These are phyloP conservation scores for Lepisosteus osseus DNA, from an alignment of 2,113 vertebrate genomes.

Conservation along the genomic window DNA sequence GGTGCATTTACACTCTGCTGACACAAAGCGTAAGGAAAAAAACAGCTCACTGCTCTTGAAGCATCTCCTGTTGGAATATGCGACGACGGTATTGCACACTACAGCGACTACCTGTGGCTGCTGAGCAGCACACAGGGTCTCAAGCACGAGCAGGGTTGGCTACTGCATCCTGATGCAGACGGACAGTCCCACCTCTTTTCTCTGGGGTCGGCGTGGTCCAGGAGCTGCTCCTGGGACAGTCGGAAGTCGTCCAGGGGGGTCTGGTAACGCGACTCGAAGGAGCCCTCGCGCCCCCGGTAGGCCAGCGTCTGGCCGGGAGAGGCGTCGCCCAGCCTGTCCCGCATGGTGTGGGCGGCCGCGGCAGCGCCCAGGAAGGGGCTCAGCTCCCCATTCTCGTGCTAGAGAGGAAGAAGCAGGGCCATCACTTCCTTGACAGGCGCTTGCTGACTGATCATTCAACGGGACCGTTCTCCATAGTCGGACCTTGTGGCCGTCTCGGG, in stretches of 20 bases:
- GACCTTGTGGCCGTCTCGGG: too few species aligned
- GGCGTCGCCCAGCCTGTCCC: conserved; percentile 76
- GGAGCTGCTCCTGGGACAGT: conserved; percentile 81
- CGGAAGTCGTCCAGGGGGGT: conserved; percentile 88
- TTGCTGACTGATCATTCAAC: too few species aligned
- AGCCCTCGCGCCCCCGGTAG: conserved; percentile 77
- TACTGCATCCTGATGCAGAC: neutral
- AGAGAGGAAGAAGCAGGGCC: neutral
- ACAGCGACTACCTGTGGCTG: too few species aligned
- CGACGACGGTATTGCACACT: too few species aligned
- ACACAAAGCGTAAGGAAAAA: too few species aligned
- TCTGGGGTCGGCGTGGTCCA: conserved; percentile 84
- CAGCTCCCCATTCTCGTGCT: conserved; percentile 86
- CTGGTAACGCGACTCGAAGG: conserved; percentile 86
- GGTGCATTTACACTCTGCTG: too few species aligned
- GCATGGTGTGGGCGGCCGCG: conserved; percentile 55
- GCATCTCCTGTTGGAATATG: too few species aligned
- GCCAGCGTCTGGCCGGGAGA: conserved; percentile 66
- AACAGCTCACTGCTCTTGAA: too few species aligned
- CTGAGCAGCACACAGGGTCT: too few species aligned
- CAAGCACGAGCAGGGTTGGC: too few species aligned
- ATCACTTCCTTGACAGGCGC: neutral
- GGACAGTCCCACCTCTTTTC: conserved; percentile 75
- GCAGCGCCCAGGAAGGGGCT: conserved; percentile 61
- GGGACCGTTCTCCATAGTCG: too few species aligned